Percentiles rank a stretch among this genome's conserved stretches.
These are phyloP conservation scores for Rhincodon typus DNA, from an alignment of 2,797 vertebrate genomes.

Conservation along the genomic window DNA sequence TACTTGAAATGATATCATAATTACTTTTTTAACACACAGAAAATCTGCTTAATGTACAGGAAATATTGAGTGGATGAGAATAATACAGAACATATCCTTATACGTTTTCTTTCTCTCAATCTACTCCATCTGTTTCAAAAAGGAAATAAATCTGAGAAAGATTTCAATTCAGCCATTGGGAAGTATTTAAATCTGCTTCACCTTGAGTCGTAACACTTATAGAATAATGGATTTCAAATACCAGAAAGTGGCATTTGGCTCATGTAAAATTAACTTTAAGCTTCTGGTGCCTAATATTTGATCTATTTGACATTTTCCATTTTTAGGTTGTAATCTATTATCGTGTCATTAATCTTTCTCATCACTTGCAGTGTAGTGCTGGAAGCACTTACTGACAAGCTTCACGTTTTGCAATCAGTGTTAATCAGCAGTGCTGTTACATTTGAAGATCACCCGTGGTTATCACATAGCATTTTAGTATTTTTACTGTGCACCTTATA, in stretches of 20 bases:
- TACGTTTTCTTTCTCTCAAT: background rate
- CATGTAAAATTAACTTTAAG: background rate
- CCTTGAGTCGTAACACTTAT: background rate
- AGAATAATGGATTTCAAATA: conserved; percentile 1
- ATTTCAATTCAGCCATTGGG: background rate
- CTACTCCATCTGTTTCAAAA: background rate
- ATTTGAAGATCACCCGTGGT: background rate
- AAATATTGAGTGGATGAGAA: background rate
- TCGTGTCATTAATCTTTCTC: background rate
- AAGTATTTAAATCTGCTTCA: background rate
- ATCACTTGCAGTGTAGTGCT: background rate
- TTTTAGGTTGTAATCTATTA: background rate
- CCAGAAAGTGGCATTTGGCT: background rate
- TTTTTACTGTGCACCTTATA: background rate
- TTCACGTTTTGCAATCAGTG: conserved; percentile 1
- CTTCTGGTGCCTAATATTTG: background rate
- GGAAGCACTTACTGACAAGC: conserved; percentile 19
- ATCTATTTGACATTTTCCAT: conserved; percentile 3
- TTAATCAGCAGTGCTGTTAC: conserved; percentile 13
- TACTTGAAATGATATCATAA: background rate
- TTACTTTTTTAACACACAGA: background rate
- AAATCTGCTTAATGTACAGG: background rate
- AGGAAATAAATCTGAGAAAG: background rate
- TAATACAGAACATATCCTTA: background rate
- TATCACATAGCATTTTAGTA: background rate